Evolutionary conservation across 2,888 invertebrate genomes (phyloP), one percentile per base, ranked within the genome.

Genomic region (Lamellibrachia satsuma): DNA sequence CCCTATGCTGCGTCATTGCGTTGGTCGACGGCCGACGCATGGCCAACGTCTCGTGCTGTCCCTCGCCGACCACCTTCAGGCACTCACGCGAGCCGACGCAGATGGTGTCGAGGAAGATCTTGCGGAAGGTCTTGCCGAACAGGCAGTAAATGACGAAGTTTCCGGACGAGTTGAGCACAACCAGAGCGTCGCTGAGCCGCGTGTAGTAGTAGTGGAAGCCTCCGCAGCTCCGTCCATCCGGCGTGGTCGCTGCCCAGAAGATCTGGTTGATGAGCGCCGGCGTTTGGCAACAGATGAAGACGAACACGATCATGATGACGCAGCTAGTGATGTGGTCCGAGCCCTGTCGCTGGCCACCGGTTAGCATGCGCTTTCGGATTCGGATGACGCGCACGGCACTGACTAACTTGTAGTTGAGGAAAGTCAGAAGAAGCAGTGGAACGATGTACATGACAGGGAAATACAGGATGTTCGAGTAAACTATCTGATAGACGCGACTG

Each of bases 221-320:
- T 0, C 94, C 94, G 91, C 94, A 94, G 52, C 92, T 52, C 6
- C 93, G 52, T 11, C 93, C 93, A 1, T 52, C 75, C 15, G 52
- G 39, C 55, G 60, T 60, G 52, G 92, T 90, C 22, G 92, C 75
- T 11, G 94, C 94, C 94, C 94, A 94, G 90, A 94, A 94, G 90
- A 94, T 94, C 92, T 94, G 94, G 90, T 94, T 94, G 92, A 94
- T 90, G 51, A 94, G 92, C 4, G 94, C 94, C 52, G 94, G 94
- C 6, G 94, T 94, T 91, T 94, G 94, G 60, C 93, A 94, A 57
- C 93, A 51, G 91, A 94, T 93, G 92, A 94, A 94, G 57, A 75
- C 75, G n/a, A 93, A 93, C 60, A 94, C 94, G 90, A 94, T 94
- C 9, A 93, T 94, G n/a, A 94, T 92, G 90, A 94, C 92, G 92